Conservation (phyloP, 2,888 invertebrate genomes). For the Scrobipalpa atriplicella region DNA sequence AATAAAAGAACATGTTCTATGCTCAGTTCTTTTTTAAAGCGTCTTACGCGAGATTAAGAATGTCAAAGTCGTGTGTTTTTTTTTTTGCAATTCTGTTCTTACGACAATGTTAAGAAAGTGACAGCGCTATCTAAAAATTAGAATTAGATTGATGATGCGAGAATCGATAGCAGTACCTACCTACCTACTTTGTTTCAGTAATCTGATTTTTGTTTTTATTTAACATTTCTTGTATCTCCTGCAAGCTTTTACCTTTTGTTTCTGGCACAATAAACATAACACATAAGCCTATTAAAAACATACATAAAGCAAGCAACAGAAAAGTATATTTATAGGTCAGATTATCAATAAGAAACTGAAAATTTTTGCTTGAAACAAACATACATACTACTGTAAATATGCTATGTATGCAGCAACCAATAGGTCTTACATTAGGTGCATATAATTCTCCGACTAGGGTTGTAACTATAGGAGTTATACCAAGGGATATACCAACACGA, state of each 20-base stretch:
- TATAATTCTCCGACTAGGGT: background rate
- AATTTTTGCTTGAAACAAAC: slow-evolving; percentile 9
- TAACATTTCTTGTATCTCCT: slow-evolving; percentile 6
- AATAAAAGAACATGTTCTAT: no score
- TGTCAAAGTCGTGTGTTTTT: no score
- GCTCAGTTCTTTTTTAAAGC: no score
- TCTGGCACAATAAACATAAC: background rate
- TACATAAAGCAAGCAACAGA: background rate
- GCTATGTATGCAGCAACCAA: background rate
- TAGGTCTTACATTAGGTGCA: background rate
- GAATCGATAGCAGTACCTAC: no score
- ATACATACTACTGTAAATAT: background rate
- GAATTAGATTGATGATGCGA: no score
- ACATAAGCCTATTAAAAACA: background rate
- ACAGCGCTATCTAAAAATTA: no score
- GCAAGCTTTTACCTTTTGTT: background rate
- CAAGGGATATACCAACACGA: background rate
- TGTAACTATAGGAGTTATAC: background rate
- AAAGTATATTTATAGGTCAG: background rate
- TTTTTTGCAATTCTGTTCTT: no score
- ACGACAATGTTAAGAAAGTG: no score
- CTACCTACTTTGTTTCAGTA: background rate
- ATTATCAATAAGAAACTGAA: slow-evolving; percentile 2
- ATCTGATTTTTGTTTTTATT: background rate
- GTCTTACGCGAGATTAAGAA: no score